Percentiles rank a stretch among this genome's conserved stretches.
Evolutionary conservation across 2,113 vertebrate species (phyloP).

Genomic region (Anser brachyrhynchus): DNA sequence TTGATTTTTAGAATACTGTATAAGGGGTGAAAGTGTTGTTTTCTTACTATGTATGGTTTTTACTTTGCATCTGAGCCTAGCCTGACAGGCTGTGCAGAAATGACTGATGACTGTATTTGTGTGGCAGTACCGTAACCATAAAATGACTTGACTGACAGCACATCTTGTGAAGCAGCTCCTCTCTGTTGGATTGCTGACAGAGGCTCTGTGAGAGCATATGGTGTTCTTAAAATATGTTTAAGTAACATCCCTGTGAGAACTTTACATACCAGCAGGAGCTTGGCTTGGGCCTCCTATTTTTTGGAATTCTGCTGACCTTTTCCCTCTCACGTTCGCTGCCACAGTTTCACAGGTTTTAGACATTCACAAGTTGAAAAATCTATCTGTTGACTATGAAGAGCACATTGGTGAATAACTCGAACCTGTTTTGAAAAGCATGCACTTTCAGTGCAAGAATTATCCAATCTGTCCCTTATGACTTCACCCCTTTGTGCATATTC

Average conservation of each 20-base stretch:
- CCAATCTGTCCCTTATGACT: not conserved
- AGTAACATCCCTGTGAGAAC: constrained; percentile 28
- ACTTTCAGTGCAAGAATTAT: not conserved
- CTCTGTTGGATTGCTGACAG: constrained; percentile 2
- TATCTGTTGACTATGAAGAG: constrained; percentile 25
- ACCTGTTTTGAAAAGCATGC: not conserved
- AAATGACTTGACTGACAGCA: not conserved
- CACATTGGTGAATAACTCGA: not conserved
- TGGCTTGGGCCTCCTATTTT: constrained; percentile 20
- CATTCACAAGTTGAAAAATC: constrained; percentile 22
- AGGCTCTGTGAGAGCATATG: constrained; percentile 44
- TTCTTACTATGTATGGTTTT: not conserved
- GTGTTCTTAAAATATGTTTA: constrained; percentile 53
- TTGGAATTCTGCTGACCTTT: constrained; percentile 40
- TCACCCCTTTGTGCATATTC: constrained; percentile 3
- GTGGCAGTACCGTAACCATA: not conserved
- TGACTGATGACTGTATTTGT: not conserved
- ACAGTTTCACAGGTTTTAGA: constrained; percentile 40
- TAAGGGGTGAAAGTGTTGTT: not conserved
- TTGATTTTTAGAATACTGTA: not conserved
- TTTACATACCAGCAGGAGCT: constrained; percentile 39
- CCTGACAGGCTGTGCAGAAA: not conserved
- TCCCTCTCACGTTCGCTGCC: constrained; percentile 5
- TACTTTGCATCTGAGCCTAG: not conserved
- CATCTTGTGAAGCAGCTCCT: not conserved